phyloP scores from a whole-genome alignment of 2,888 invertebrate species.

The Taenaris catops region DNA sequence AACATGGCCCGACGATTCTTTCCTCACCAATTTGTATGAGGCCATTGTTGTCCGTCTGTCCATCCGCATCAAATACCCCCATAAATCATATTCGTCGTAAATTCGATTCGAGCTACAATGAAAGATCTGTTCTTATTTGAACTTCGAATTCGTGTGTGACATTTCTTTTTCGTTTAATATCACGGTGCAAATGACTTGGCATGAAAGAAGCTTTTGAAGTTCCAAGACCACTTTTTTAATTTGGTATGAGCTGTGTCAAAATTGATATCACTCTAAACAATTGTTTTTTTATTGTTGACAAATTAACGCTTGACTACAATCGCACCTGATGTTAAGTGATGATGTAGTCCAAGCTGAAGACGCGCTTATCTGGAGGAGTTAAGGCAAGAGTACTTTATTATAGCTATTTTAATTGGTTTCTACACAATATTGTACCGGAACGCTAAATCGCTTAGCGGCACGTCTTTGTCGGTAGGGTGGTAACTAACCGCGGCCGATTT shows the following conservation, averaged over 20 bases:
- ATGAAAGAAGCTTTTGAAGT: slow-evolving; percentile 13
- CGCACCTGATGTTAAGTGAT: too few species aligned
- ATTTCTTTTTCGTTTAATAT: slow-evolving; percentile 30
- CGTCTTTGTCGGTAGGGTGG: too few species aligned
- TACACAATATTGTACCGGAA: too few species aligned
- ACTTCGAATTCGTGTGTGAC: slow-evolving; percentile 44
- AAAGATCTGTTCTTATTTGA: slow-evolving; percentile 69
- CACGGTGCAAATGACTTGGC: slow-evolving; percentile 14
- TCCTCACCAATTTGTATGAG: slow-evolving; percentile 51
- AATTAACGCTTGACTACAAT: too few species aligned
- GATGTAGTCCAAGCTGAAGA: too few species aligned
- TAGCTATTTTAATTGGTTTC: too few species aligned
- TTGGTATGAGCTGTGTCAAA: neutral
- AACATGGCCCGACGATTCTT: slow-evolving; percentile 52
- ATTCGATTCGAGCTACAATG: slow-evolving; percentile 73
- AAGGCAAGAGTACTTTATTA: too few species aligned
- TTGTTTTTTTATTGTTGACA: too few species aligned
- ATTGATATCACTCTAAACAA: neutral
- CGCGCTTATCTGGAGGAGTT: too few species aligned
- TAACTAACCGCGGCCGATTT: too few species aligned
- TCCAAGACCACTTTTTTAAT: slow-evolving; percentile 7
- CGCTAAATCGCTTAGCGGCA: too few species aligned
- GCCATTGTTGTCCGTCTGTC: slow-evolving; percentile 69
- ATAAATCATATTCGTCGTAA: slow-evolving; percentile 77
- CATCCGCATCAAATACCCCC: slow-evolving; percentile 70